Evolutionary conservation across 2,888 invertebrate genomes (phyloP), one percentile per base, ranked within the genome.

Genomic region (Spodoptera picta): DNA sequence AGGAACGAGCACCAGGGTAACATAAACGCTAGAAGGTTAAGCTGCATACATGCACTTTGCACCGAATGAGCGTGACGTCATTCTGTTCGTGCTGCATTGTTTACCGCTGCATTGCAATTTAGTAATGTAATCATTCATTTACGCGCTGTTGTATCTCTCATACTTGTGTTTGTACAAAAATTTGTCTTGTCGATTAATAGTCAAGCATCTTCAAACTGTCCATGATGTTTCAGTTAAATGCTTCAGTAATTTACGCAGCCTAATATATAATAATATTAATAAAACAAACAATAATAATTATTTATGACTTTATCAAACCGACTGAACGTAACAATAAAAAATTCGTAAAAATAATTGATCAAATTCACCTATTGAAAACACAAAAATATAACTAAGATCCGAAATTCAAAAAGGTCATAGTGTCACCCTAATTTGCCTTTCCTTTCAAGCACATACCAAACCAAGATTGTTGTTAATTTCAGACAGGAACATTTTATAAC

Each of bases 11-110:
- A 95, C 93, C 88, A 94, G 92, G 93, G 83, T 83, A 77, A 83
- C 93, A 95, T 92, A 83, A 92, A 89, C 79, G 85, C 86, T 74
- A 90, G 84, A 92, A 93, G 94, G 89, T 91, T 86, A 84, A 89
- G 86, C 86, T 93, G 93, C 93, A 93, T 92, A 86, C 90, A 92
- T 94, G 94, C 94, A 94, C 94, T 94, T 93, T 94, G 94, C 94
- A 94, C 93, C 90, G 93, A 92, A 92, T 89, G 89, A 84, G 84
- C 78, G 81, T 94, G 93, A 93, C 93, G 94, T 92, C 91, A 92
- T 75, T 69, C 84, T 74, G 86, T 88, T 89, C 85, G 85, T 83
- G 83, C 79, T 88, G 93, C 90, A 93, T 93, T 94, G 93, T 93
- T 92, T 87, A 87, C 86, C 80, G 79, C 82, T 92, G 89, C 87